Evolutionary conservation across 2,888 invertebrate species (phyloP).

Genomic region (Trichacis sp.): DNA sequence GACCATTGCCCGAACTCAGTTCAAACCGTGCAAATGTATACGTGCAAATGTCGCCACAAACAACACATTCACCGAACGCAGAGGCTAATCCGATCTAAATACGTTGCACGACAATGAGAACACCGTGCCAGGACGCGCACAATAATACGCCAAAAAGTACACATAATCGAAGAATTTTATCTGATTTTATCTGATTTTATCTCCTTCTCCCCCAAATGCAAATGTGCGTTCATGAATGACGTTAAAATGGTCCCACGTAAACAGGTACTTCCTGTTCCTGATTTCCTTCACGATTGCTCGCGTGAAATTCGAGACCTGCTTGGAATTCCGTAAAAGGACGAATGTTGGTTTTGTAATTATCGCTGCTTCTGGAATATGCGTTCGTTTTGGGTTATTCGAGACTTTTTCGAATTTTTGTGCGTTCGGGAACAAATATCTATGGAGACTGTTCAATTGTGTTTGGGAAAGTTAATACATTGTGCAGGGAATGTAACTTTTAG

Average conservation of each 20-base stretch:
- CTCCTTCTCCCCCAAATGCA: constrained; percentile 17
- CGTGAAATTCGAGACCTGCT: constrained; percentile 35
- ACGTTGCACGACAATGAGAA: constrained; percentile 42
- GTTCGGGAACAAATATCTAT: too few relatives aligned
- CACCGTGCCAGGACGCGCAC: constrained; percentile 9
- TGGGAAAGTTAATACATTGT: too few relatives aligned
- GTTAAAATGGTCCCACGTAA: constrained; percentile 47
- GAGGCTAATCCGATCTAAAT: constrained; percentile 57
- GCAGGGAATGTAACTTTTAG: too few relatives aligned
- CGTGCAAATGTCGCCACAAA: constrained; percentile 47
- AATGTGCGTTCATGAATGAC: constrained; percentile 43
- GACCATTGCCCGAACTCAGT: constrained; percentile 23
- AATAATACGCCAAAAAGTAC: neutral
- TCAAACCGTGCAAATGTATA: constrained; percentile 17
- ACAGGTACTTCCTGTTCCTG: constrained; percentile 50
- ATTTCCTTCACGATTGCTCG: constrained; percentile 17
- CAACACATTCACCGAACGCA: constrained; percentile 49
- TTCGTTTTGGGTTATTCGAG: too few relatives aligned
- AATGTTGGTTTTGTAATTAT: constrained; percentile 11
- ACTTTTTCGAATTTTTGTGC: neutral
- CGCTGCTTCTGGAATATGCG: too few relatives aligned
- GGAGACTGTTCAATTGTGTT: too few relatives aligned
- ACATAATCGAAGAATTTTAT: neutral
- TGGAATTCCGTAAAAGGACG: constrained; percentile 42
- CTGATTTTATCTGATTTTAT: constrained; percentile 26